Evolutionary conservation across 2,113 vertebrate species (phyloP).

Genomic region (Microtus richardsoni): DNA sequence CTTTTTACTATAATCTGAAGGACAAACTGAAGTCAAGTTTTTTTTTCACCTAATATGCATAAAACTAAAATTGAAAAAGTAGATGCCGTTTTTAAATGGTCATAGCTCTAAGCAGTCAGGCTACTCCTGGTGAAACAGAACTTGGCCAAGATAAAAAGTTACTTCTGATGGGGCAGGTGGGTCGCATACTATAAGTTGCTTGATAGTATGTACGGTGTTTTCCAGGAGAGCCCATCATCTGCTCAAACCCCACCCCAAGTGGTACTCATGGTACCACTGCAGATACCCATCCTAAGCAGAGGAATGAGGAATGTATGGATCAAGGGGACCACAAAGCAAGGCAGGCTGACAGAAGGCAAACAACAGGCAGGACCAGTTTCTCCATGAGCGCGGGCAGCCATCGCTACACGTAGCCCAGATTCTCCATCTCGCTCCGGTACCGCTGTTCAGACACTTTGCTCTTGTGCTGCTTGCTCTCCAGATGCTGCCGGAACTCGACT

Average conservation of each 20-base stretch:
- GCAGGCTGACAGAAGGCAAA: conserved; percentile 83
- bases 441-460: conserved; percentile 97
- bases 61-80: conserved; percentile 61
- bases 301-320: conserved; percentile 85
- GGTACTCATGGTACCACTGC: conserved; percentile 80
- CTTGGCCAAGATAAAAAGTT: conserved; percentile 28
- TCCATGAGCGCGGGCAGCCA: conserved; percentile 69
- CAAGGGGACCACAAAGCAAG: conserved; percentile 87
- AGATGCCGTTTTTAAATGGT: conserved; percentile 39
- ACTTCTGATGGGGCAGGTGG: conserved; percentile 22
- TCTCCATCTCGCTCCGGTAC: conserved; percentile 98
- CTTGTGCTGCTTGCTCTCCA: conserved; percentile 99
- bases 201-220: neutral
- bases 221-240: no score
- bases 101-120: conserved; percentile 65
- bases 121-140: conserved; percentile 51
- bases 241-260: conserved; percentile 6
- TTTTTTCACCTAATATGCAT: conserved; percentile 11
- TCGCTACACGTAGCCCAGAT: conserved; percentile 95
- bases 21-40: conserved; percentile 30
- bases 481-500: conserved; percentile 95
- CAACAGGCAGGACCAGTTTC: conserved; percentile 85
- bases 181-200: conserved; percentile 49
- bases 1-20: conserved; percentile 16
- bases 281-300: conserved; percentile 83